These are phyloP conservation scores for Cavia aperea DNA, from an alignment of 2,113 vertebrate genomes.

Conservation along the genomic window DNA sequence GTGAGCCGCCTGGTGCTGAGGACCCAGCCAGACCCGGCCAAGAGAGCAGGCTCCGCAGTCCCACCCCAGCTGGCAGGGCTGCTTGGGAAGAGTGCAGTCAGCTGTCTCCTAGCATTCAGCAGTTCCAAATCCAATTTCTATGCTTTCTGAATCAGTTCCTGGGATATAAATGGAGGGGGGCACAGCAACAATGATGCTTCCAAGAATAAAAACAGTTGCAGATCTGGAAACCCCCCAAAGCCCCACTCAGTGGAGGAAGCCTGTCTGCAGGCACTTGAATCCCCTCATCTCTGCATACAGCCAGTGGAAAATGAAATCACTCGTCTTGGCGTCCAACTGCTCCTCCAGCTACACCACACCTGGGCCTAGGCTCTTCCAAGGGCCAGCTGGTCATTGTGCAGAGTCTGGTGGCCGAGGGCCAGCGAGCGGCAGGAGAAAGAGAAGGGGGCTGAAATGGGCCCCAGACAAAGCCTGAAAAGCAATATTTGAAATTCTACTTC, in stretches of 20 bases:
- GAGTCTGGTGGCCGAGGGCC: constrained; percentile 38
- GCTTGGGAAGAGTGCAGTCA: constrained; percentile 51
- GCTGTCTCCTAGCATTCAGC: constrained; percentile 44
- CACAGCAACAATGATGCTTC: constrained; percentile 40
- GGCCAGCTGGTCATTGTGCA: constrained; percentile 54
- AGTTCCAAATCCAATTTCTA: constrained; percentile 44
- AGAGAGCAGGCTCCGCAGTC: not conserved
- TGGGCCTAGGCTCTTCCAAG: constrained; percentile 57
- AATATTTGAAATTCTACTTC: constrained; percentile 50
- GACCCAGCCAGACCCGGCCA: not conserved
- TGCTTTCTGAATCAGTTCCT: constrained; percentile 66
- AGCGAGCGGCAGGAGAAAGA: constrained; percentile 3
- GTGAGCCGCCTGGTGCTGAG: not conserved
- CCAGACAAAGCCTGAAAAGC: constrained; percentile 37
- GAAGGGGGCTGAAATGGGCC: not conserved
- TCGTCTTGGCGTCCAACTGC: constrained; percentile 30
- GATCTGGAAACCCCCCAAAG: constrained; percentile 53
- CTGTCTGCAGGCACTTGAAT: constrained; percentile 54
- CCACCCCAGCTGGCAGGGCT: not conserved
- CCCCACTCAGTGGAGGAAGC: constrained; percentile 50
- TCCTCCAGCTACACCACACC: constrained; percentile 49
- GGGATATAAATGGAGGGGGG: constrained; percentile 60
- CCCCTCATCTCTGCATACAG: constrained; percentile 54
- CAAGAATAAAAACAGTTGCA: constrained; percentile 60
- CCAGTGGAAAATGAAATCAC: constrained; percentile 40